phyloP scores from a whole-genome alignment of 1,140 invertebrate species.

The Eriocheir sinensis region DNA sequence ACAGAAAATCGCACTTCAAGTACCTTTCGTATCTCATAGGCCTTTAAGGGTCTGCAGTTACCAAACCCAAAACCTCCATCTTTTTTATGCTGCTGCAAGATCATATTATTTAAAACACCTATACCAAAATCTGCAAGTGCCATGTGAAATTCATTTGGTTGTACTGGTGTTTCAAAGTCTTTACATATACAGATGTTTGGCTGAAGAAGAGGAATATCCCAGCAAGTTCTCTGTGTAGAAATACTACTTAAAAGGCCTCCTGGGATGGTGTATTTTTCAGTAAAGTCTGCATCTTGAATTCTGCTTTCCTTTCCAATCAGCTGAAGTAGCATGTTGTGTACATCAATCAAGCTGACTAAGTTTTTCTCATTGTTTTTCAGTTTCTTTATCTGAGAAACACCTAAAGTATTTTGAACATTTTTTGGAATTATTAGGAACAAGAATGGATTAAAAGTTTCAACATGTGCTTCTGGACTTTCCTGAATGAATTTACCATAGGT shows the following conservation, averaged over 20 bases:
- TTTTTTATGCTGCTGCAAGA: constrained; percentile 79
- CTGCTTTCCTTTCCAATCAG: constrained; percentile 58
- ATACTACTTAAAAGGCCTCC: constrained; percentile 80
- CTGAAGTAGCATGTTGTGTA: constrained; percentile 68
- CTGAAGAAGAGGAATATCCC: constrained; percentile 80
- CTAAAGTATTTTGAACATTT: constrained; percentile 59
- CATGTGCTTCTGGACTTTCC: constrained; percentile 79
- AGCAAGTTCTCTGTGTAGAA: constrained; percentile 79
- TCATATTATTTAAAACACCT: constrained; percentile 80
- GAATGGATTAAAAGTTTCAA: constrained; percentile 81
- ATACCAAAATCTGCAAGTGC: constrained; percentile 80
- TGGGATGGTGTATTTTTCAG: constrained; percentile 78
- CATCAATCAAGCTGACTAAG: constrained; percentile 65
- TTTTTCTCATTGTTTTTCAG: constrained; percentile 68
- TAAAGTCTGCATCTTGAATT: constrained; percentile 55
- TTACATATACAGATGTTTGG: constrained; percentile 81
- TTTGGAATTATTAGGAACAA: constrained; percentile 72
- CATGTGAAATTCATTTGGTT: constrained; percentile 75
- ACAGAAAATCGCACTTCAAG: constrained; percentile 46
- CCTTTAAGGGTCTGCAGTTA: constrained; percentile 65
- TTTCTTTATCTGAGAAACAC: constrained; percentile 61
- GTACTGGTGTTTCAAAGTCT: constrained; percentile 79
- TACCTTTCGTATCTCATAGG: constrained; percentile 57
- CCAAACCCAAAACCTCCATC: constrained; percentile 66
- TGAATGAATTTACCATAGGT: constrained; percentile 80